Base-by-base conservation (phyloP, 23 tunicate genomes). In the Corella eumyota region DNA sequence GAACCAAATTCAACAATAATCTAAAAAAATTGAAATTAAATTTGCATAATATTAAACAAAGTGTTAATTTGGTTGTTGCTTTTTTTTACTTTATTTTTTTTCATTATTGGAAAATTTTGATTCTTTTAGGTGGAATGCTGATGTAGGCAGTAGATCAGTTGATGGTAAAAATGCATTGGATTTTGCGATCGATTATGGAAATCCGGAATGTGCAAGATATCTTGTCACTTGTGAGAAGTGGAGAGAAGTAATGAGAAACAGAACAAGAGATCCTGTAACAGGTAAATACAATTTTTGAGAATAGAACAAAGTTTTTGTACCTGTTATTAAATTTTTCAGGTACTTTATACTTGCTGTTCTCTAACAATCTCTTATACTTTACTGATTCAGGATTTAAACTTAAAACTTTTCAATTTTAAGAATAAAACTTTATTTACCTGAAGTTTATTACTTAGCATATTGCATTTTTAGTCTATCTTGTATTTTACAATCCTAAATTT, bases 101-200 rank as follows among this genome's bases (percentile, higher is more conserved):
- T n/a, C n/a, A n/a, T n/a, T n/a, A n/a, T n/a, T n/a, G n/a, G n/a
- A n/a, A 45, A 3, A 25, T 27, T 24, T 4, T 1, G 31, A 45
- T 44, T 6, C 5, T 26, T 31, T 5, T 58, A 88, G 96, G 20
- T 88, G 96, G 96, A 61, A 73, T n/a, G 96, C 96, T 30, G 96
- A 88, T 30, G 77, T 88, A 13, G 34, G 86, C 1, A 60, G 64
- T 34, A 59, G 88, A n/a, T 59, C 96, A 0, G 73, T 66, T 17
- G 58, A 56, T 50, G 98, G 98, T 0, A 59, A 70, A 27, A 81
- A 82, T 60, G 98, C 93, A 15, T 56, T 92, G 24, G 98, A 92
- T 46, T 92, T 69, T 46, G 98, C 98, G 57, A 83, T 77, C 62
- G 93, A 92, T 45, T 55, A 58, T 54, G 79, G 67, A 1, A 71